Percentiles rank a stretch among this genome's conserved stretches.
These are phyloP conservation scores for Aphidius gifuensis DNA, from an alignment of 1,140 invertebrate genomes.

Conservation along the genomic window DNA sequence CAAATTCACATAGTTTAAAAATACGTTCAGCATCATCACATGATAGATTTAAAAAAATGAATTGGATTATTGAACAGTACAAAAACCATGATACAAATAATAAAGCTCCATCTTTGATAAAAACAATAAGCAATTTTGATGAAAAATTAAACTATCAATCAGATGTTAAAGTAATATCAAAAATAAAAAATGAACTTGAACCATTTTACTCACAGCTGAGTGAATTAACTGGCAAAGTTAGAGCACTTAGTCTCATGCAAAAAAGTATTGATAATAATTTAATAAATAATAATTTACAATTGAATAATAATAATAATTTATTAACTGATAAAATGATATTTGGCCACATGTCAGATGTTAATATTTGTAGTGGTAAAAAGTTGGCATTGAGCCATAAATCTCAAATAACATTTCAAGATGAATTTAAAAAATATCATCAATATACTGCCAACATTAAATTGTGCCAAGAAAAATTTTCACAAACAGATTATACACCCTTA, in stretches of 20 bases:
- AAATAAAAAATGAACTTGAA: conserved; percentile 32
- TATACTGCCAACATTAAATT: no score
- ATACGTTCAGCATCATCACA: no score
- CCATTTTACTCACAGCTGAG: conserved; percentile 30
- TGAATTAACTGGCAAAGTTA: conserved; percentile 29
- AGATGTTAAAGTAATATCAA: conserved; percentile 27
- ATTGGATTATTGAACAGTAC: background rate
- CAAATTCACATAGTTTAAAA: no score
- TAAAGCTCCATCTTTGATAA: background rate
- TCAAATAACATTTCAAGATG: no score
- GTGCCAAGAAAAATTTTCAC: no score
- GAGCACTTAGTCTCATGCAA: conserved; percentile 25
- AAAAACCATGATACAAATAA: background rate
- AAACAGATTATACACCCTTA: no score
- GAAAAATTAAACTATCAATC: conserved; percentile 1
- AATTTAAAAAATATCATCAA: no score
- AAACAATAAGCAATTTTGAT: background rate
- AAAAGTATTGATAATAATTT: background rate
- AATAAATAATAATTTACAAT: background rate
- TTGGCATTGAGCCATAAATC: no score
- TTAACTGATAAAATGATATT: no score
- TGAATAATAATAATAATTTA: background rate
- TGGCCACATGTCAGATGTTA: no score
- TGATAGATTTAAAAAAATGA: conserved; percentile 2
- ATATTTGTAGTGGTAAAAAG: no score